Percentiles rank a stretch among this genome's conserved stretches.
phyloP scores from a whole-genome alignment of 1,140 invertebrate genomes.

The Aleiodes sp. region DNA sequence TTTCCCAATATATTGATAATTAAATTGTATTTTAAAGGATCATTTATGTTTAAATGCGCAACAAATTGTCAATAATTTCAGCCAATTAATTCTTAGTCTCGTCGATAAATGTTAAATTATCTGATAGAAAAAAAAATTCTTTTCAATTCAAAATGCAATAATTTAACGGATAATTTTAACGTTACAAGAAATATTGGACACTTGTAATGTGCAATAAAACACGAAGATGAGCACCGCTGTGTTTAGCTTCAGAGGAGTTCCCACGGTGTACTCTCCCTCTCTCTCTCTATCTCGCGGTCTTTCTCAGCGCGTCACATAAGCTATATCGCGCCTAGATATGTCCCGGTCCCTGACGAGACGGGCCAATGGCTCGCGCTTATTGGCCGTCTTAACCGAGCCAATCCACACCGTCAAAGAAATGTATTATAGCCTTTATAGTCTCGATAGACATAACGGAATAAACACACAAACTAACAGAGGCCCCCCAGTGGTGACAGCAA shows the following conservation, averaged over 20 bases:
- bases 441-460: conserved; percentile 26
- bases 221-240: conserved; percentile 48
- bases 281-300: background rate
- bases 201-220: background rate
- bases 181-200: too few species aligned
- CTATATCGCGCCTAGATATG: conserved; percentile 48
- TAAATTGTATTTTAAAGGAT: too few species aligned
- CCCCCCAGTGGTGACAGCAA: conserved; percentile 19
- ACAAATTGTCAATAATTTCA: too few species aligned
- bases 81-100: too few species aligned
- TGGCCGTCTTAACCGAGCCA: conserved; percentile 45
- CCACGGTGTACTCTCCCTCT: conserved; percentile 47
- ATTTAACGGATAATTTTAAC: too few species aligned
- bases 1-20: too few species aligned
- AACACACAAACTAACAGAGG: conserved; percentile 17
- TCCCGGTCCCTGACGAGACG: conserved; percentile 29
- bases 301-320: conserved; percentile 41
- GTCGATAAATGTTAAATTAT: too few species aligned
- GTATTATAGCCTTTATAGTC: background rate
- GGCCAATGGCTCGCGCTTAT: conserved; percentile 44
- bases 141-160: too few species aligned
- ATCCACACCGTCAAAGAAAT: conserved; percentile 31
- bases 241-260: conserved; percentile 47
- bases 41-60: too few species aligned
- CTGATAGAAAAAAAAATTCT: too few species aligned